phyloP scores from a whole-genome alignment of 1,140 invertebrate species.

The Apis cerana region DNA sequence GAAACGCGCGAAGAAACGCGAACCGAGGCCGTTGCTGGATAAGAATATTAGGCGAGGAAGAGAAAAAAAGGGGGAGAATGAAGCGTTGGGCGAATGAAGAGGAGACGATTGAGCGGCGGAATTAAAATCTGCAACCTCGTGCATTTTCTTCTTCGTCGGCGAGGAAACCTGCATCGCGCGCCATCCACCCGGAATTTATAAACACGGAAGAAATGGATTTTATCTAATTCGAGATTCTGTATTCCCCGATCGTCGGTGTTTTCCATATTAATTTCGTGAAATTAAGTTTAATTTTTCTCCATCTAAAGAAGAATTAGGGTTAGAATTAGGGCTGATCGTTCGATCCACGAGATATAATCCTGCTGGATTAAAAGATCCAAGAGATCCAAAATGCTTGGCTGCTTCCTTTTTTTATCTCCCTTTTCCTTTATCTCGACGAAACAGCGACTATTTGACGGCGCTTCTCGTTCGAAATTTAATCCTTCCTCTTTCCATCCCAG shows the following conservation, averaged over 20 bases:
- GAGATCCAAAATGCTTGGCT: background rate
- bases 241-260: constrained; percentile 14
- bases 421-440: constrained; percentile 18
- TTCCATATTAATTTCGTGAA: background rate
- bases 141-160: constrained; percentile 8
- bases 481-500: background rate
- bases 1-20: constrained; percentile 50
- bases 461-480: background rate
- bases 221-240: constrained; percentile 64
- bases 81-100: background rate
- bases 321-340: too few relatives aligned
- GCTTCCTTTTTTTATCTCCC: background rate
- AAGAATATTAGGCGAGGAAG: constrained; percentile 54
- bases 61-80: background rate
- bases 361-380: background rate
- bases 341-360: background rate
- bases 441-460: background rate
- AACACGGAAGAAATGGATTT: constrained; percentile 41
- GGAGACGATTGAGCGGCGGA: constrained; percentile 34
- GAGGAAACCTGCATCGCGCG: background rate
- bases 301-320: too few relatives aligned
- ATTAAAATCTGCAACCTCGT: constrained; percentile 46
- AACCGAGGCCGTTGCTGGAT: constrained; percentile 30
- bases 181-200: constrained; percentile 57
- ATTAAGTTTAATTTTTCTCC: constrained; percentile 3